phyloP scores from a whole-genome alignment of 1,140 invertebrate genomes.

The Pollicipes pollicipes region DNA sequence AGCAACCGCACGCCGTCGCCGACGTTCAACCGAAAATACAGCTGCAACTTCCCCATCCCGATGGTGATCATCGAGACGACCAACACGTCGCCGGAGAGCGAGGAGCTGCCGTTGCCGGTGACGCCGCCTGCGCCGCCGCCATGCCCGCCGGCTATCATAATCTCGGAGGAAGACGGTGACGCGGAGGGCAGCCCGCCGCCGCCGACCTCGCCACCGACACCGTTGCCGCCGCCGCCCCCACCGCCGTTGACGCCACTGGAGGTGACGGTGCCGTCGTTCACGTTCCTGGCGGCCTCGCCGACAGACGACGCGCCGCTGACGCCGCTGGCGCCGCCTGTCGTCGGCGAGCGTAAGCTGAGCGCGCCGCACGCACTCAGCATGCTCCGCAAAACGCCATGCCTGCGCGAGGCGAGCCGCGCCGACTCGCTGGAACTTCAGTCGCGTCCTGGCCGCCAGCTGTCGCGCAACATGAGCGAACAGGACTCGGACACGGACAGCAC shows the following conservation, averaged over 20 bases:
- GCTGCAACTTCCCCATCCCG: slow-evolving; percentile 10
- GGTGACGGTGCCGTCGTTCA: slow-evolving; percentile 16
- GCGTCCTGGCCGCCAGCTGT: slow-evolving; percentile 52
- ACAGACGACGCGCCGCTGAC: slow-evolving; percentile 12
- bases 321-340: slow-evolving; percentile 11
- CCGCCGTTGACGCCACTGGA: too few species aligned
- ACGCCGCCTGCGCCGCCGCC: slow-evolving; percentile 15
- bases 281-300: slow-evolving; percentile 15
- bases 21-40: slow-evolving; percentile 6
- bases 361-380: slow-evolving; percentile 1
- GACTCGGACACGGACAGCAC: slow-evolving; percentile 46
- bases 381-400: not conserved
- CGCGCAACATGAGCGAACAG: slow-evolving; percentile 47
- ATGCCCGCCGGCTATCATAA: slow-evolving; percentile 18
- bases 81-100: slow-evolving; percentile 7
- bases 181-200: slow-evolving; percentile 19
- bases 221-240: too few species aligned
- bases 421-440: slow-evolving; percentile 42
- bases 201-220: slow-evolving; percentile 12
- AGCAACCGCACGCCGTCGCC: slow-evolving; percentile 12
- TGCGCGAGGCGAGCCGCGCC: slow-evolving; percentile 29
- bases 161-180: slow-evolving; percentile 19
- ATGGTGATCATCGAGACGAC: slow-evolving; percentile 8
- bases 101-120: slow-evolving; percentile 14
- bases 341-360: slow-evolving; percentile 6